These are phyloP conservation scores for Coelinius sp. DNA, from an alignment of 2,888 invertebrate genomes.

Conservation along the genomic window DNA sequence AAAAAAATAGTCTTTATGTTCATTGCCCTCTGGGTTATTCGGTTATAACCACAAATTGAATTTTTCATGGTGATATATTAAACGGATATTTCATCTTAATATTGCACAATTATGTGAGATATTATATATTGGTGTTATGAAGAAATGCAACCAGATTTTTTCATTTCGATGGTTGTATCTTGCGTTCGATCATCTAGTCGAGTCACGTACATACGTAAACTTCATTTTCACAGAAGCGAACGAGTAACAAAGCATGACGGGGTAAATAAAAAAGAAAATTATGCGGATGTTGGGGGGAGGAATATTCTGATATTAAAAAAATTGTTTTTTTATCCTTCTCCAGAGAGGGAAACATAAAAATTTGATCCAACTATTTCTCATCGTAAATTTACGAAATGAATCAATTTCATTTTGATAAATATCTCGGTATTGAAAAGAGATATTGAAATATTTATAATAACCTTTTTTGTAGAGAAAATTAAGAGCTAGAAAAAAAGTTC, in stretches of 20 bases:
- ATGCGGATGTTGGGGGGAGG: not conserved
- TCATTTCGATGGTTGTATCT: not conserved
- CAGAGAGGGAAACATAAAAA: too few species aligned
- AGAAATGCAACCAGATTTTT: conserved; percentile 7
- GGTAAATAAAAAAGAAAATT: conserved; percentile 19
- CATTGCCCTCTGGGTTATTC: not conserved
- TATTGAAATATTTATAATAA: not conserved
- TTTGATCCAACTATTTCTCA: too few species aligned
- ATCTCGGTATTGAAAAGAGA: too few species aligned
- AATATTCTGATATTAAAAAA: not conserved
- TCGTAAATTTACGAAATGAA: too few species aligned
- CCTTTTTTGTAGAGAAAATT: not conserved
- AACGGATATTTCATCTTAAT: not conserved
- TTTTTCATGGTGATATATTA: not conserved
- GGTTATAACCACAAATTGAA: not conserved
- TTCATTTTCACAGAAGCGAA: conserved; percentile 20
- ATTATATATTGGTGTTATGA: not conserved
- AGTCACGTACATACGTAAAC: conserved; percentile 25
- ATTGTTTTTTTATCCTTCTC: too few species aligned
- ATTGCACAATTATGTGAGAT: not conserved
- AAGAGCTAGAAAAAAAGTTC: too few species aligned
- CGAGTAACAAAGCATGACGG: conserved; percentile 11
- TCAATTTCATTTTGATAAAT: too few species aligned
- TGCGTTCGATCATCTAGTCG: not conserved
- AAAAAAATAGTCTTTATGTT: conserved; percentile 11